phyloP scores from a whole-genome alignment of 2,113 vertebrate genomes.

The Empidonax traillii region DNA sequence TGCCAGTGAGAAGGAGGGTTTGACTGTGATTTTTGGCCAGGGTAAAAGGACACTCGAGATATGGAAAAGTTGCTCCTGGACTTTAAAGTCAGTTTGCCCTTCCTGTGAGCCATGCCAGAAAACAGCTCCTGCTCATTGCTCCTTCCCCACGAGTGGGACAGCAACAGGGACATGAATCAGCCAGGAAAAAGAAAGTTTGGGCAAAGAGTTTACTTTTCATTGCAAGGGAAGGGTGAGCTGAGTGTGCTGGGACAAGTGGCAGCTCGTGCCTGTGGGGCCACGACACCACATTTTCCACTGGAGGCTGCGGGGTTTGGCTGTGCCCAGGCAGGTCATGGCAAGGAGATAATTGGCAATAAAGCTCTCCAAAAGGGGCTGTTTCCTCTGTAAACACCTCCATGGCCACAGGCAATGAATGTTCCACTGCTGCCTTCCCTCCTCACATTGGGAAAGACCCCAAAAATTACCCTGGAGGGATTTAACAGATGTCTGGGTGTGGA shows the following conservation, averaged over 20 bases:
- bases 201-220: not conserved
- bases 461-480: fast-evolving
- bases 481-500: not conserved
- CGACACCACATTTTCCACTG: fast-evolving
- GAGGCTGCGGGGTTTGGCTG: not conserved
- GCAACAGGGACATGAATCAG: fast-evolving
- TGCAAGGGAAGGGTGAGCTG: not conserved
- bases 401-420: not conserved
- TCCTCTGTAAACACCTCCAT: fast-evolving
- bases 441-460: fast-evolving
- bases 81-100: not conserved
- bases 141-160: fast-evolving
- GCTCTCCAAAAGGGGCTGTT: not conserved
- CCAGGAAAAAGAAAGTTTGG: not conserved
- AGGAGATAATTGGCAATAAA: not conserved
- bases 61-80: not conserved
- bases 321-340: not conserved
- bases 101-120: not conserved
- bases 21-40: not conserved
- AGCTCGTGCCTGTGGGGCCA: not conserved
- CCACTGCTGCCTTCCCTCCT: not conserved
- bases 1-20: not conserved
- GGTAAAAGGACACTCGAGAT: not conserved
- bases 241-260: fast-evolving
- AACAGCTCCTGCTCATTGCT: not conserved